phyloP scores from a whole-genome alignment of 2,113 vertebrate species.

The Reinhardtius hippoglossoides region DNA sequence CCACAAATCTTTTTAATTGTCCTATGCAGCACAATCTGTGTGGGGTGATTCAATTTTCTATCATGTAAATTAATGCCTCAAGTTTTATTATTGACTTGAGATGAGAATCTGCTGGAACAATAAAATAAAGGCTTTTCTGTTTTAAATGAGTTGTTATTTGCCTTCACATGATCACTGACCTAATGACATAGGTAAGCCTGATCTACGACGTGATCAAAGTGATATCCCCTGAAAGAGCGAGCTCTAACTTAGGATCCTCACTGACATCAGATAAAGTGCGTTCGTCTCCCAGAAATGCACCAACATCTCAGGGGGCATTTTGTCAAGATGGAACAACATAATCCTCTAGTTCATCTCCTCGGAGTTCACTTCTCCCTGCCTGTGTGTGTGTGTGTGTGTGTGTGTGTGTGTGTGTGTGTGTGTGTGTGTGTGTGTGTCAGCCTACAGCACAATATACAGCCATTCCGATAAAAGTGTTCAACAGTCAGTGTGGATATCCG shows the following conservation, averaged over 20 bases:
- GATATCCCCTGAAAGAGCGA: constrained; percentile 14
- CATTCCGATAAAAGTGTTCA: constrained; percentile 68
- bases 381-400: constrained; percentile 39
- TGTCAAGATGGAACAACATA: constrained; percentile 59
- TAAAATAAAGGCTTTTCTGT: background rate
- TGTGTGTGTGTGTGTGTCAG: constrained; percentile 50
- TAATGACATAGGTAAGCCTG: constrained; percentile 12
- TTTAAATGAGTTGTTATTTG: background rate
- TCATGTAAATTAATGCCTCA: background rate
- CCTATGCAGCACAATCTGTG: too few species aligned
- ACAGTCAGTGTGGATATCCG: constrained; percentile 70
- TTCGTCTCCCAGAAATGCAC: constrained; percentile 22
- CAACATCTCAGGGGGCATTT: constrained; percentile 49
- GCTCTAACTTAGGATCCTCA: background rate
- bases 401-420: constrained; percentile 39
- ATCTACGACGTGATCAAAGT: background rate
- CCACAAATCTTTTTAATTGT: too few species aligned
- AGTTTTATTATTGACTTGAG: background rate
- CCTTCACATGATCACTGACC: background rate
- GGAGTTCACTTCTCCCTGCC: constrained; percentile 40
- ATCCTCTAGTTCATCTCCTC: constrained; percentile 59
- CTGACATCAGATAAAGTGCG: constrained; percentile 13
- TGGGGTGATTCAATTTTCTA: background rate
- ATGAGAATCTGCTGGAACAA: background rate
- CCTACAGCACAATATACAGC: constrained; percentile 62